phyloP scores from a whole-genome alignment of 2,888 invertebrate genomes.

The Acrobeloides nanus region DNA sequence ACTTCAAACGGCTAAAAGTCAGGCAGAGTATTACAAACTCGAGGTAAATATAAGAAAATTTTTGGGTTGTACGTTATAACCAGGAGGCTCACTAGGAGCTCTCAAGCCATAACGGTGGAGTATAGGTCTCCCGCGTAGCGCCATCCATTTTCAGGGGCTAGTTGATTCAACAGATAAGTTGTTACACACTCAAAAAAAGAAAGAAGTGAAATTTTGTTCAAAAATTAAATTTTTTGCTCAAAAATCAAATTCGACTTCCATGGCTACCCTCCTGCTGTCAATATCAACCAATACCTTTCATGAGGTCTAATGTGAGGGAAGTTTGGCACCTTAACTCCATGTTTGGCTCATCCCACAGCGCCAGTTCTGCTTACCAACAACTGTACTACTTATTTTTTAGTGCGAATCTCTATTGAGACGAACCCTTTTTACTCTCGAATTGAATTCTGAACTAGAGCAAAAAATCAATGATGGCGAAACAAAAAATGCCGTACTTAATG shows the following conservation, averaged over 20 bases:
- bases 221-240: too few relatives aligned
- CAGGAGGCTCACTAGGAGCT: slow-evolving; percentile 56
- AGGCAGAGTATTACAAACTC: slow-evolving; percentile 30
- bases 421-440: slow-evolving; percentile 4
- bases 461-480: slow-evolving; percentile 9
- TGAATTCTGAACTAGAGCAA: slow-evolving; percentile 5
- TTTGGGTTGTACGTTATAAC: too few relatives aligned
- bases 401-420: slow-evolving; percentile 15
- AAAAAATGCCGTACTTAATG: slow-evolving; percentile 12
- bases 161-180: slow-evolving; percentile 65
- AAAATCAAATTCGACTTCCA: slow-evolving; percentile 65
- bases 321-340: slow-evolving; percentile 65
- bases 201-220: too few relatives aligned
- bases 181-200: slow-evolving; percentile 64
- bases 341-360: slow-evolving; percentile 72
- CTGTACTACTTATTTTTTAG: slow-evolving; percentile 9
- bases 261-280: slow-evolving; percentile 70
- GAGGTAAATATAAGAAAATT: slow-evolving; percentile 25
- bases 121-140: slow-evolving; percentile 62
- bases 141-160: slow-evolving; percentile 66
- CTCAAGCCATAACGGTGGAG: slow-evolving; percentile 54
- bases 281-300: slow-evolving; percentile 64
- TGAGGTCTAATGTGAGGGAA: slow-evolving; percentile 63
- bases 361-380: slow-evolving; percentile 64
- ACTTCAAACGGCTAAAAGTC: slow-evolving; percentile 24